A percentile compares a stretch with the other conserved stretches of the same genome.
Conservation (phyloP, 2,113 vertebrate species). For the Circaetus gallicus region DNA sequence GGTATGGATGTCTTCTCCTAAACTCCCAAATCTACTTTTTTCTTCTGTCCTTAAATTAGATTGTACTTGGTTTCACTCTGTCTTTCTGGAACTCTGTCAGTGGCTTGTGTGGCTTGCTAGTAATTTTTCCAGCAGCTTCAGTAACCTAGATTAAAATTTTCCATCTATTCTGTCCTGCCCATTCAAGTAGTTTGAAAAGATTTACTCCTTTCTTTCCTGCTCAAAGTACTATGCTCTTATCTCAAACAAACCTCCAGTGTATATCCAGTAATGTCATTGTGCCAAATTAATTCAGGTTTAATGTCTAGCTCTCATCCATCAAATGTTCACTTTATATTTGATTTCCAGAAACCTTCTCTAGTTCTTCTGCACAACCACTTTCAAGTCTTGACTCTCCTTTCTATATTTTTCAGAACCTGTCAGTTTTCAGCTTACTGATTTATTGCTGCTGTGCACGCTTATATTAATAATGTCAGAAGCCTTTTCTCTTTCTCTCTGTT, state of each 20-base stretch:
- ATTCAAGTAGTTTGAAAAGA: not conserved
- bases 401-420: not conserved
- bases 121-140: not conserved
- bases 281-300: not conserved
- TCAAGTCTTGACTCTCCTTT: not conserved
- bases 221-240: not conserved
- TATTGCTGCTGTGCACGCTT: not conserved
- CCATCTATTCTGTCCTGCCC: not conserved
- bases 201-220: not conserved
- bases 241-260: not conserved
- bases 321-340: not conserved
- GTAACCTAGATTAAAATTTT: not conserved
- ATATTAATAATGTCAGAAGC: not conserved
- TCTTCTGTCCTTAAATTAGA: not conserved
- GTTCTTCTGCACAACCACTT: not conserved
- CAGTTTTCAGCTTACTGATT: not conserved
- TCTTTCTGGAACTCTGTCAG: not conserved
- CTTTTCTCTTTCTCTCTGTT: not conserved
- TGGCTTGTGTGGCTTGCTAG: not conserved
- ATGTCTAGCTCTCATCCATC: not conserved
- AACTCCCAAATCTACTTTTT: not conserved
- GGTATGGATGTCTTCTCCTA: not conserved
- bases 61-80: not conserved
- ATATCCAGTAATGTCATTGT: not conserved
- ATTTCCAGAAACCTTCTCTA: not conserved